Conservation (phyloP, 2,113 vertebrate genomes). For the Phyllostomus discolor region DNA sequence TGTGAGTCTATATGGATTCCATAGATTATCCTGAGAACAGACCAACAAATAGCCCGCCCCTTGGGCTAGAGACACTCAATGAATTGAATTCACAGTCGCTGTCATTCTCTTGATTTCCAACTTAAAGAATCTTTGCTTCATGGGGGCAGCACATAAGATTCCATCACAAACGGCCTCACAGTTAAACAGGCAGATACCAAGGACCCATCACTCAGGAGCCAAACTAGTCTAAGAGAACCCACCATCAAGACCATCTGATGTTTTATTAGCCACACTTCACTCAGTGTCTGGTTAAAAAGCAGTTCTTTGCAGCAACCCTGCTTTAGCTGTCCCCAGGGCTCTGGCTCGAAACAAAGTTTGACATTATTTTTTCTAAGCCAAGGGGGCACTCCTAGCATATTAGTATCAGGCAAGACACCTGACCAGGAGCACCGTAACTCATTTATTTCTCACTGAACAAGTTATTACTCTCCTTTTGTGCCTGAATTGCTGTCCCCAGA, state of each 20-base stretch:
- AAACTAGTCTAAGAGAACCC: background rate
- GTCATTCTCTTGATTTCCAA: background rate
- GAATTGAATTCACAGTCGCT: background rate
- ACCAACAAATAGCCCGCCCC: background rate
- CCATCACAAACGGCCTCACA: background rate
- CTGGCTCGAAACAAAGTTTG: slow-evolving; percentile 11
- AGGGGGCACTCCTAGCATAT: background rate
- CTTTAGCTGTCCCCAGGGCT: slow-evolving; percentile 27
- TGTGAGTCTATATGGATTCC: background rate
- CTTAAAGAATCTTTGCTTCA: background rate
- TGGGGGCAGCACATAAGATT: background rate
- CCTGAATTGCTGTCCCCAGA: background rate
- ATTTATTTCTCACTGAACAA: slow-evolving; percentile 22
- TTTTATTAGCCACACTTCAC: slow-evolving; percentile 1
- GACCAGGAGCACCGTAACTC: background rate
- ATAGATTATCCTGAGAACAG: background rate
- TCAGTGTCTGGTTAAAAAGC: slow-evolving; percentile 23
- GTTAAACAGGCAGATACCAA: background rate
- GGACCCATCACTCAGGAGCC: background rate
- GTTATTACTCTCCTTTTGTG: background rate
- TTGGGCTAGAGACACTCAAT: background rate
- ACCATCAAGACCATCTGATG: background rate
- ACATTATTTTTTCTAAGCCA: slow-evolving; percentile 34
- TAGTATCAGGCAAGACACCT: background rate
- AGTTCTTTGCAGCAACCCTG: background rate